Percentiles rank a stretch among this genome's conserved stretches.
Evolutionary conservation across 23 tunicate species (phyloP).

Genomic region (Pegea sp.): DNA sequence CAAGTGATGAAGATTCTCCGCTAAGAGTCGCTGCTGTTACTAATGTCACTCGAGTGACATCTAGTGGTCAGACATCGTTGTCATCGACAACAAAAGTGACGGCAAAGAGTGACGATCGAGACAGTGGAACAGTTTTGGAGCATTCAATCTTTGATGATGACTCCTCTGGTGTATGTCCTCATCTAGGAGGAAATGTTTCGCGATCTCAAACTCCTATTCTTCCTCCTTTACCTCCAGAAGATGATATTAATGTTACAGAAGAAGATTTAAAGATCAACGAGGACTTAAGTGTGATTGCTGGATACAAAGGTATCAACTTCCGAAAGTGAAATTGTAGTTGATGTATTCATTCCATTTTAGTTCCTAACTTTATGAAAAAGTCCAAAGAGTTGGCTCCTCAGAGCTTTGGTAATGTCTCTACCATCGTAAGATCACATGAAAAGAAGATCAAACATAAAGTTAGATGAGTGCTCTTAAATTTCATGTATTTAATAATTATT

Average conservation of each 20-base stretch:
- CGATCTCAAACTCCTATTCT: constrained; percentile 59
- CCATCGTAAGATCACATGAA: no score
- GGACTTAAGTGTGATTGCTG: no score
- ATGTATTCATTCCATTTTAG: no score
- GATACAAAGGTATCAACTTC: no score
- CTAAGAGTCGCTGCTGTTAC: not conserved
- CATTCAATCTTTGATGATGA: constrained; percentile 60
- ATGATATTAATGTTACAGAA: constrained; percentile 7
- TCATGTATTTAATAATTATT: no score
- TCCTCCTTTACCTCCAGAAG: constrained; percentile 59
- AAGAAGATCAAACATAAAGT: no score
- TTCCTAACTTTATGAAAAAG: no score
- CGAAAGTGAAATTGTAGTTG: no score
- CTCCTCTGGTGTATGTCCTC: constrained; percentile 28
- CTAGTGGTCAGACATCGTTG: not conserved
- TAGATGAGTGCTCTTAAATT: no score
- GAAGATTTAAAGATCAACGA: not conserved
- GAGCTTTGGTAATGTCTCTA: no score
- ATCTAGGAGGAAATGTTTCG: constrained; percentile 6
- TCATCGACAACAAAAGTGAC: constrained; percentile 20
- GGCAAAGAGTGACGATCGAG: constrained; percentile 77
- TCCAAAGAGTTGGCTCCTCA: no score
- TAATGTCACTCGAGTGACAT: not conserved
- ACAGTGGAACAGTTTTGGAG: constrained; percentile 79
- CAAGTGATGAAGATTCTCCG: not conserved